A percentile compares a stretch with the other conserved stretches of the same genome.
phyloP scores from a whole-genome alignment of 2,797 vertebrate species.

The Anguilla obscura region DNA sequence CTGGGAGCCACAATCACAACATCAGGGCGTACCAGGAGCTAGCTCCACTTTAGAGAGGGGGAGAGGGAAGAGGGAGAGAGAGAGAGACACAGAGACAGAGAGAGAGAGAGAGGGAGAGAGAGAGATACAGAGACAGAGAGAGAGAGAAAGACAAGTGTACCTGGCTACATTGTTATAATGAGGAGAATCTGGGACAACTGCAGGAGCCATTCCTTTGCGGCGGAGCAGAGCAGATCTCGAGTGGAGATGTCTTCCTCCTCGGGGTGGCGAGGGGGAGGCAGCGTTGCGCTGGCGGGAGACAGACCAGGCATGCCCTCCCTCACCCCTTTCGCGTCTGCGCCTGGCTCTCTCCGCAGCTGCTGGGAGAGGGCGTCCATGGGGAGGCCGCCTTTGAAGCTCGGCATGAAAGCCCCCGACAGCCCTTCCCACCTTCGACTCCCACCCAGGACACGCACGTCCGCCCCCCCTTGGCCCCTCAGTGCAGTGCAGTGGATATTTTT shows the following conservation, averaged over 20 bases:
- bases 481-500: neutral
- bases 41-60: neutral
- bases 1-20: conserved; percentile 11
- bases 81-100: neutral
- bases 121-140: neutral
- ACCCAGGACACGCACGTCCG: neutral
- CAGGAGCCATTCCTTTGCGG: neutral
- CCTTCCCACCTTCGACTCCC: neutral
- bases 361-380: neutral
- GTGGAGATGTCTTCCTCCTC: neutral
- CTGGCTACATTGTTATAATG: neutral
- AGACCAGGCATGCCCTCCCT: neutral
- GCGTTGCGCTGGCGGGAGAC: neutral
- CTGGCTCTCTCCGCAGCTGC: neutral
- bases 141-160: neutral
- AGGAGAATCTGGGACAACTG: conserved; percentile 6
- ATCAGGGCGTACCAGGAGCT: neutral
- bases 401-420: conserved; percentile 4
- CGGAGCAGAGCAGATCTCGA: neutral
- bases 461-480: neutral
- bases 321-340: neutral
- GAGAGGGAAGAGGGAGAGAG: neutral
- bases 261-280: neutral
- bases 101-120: neutral
- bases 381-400: neutral